Evolutionary conservation across 2,113 vertebrate species (phyloP), one percentile per base, ranked within the genome.

Genomic region (Pipa parva): DNA sequence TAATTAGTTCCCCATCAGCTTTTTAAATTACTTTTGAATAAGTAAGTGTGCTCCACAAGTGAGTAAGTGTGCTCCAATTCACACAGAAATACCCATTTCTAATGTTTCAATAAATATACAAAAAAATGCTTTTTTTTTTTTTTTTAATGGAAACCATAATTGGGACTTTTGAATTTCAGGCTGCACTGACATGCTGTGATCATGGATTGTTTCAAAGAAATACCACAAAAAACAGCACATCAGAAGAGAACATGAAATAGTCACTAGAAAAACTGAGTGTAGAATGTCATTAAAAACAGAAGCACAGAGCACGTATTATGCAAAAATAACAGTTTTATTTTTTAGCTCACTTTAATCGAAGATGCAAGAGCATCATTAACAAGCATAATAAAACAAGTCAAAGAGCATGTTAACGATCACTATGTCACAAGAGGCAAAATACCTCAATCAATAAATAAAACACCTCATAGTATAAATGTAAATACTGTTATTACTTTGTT

Each of bases 181-280:
- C 27, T 33, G 33, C 26, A 59, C 15, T 21, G 20, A 31, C 55
- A 64, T 63, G 22, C 48, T 46, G 55, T 24, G 33, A 54, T 59
- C 33, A 20, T 59, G 62, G 29, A 71, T 22, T 55, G 21, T 29
- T 63, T 68, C 50, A 49, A 72, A 45, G 26, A 72, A 69, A 69
- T 54, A 48, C 25, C 42, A 59, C 55, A 67, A 46, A 46, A 20
- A 6, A 67, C 42, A 1, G 5, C 24, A 5, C 42, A 1, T 7
- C 24, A 5, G 28, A 64, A 51, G 22, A 26, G 49, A 56, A 36
- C 36, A 59, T 50, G 22, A 51, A 60, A 51, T 26, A 42, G 22
- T 73, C 26, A 67, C 52, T 39, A 21, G 3, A 29, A 50, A 65
- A 24, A 22, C 5, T 59, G 18, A 64, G 20, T 8, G 22, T 22